Evolutionary conservation across 2,888 invertebrate genomes (phyloP), one percentile per base, ranked within the genome.

Genomic region (Iselma pallidipennis): DNA sequence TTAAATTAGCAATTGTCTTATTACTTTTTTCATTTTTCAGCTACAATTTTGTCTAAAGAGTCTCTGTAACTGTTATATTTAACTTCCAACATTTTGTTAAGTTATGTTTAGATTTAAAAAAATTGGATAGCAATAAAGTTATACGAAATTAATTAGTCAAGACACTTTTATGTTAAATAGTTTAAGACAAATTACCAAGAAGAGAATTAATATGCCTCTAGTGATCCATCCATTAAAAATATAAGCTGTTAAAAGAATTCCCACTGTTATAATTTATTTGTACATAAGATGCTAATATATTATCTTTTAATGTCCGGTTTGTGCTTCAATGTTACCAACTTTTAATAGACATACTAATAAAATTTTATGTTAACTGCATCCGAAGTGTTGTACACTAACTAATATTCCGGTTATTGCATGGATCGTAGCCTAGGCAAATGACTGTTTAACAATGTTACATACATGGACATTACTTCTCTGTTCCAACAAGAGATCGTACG

Each of bases 141-240:
- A 61, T 55, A 55, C 23, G 45, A 57, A 61, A 55, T 62, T 62
- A 58, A 62, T 62, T 62, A 62, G 51, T 55, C 51, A 21, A 33
- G 58, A 62, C 62, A 62, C 45, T 62, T 62, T 58, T 62, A 62
- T 62, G 58, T 62, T 57, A 48, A 59, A 59, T 63, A 56, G 57
- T 57, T 59, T 53, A 59, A 59, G 59, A 63, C 52, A 59, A 59
- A 63, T 59, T 59, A 57, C 55, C 49, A 49, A 49, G 56, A 49
- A 37, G 52, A 50, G 59, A 63, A 63, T 63, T 59, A 63, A 63
- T 57, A 50, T 21, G 63, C 59, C 63, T 63, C 63, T 48, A 52
- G 63, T 63, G 63, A 57, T 59, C 59, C 56, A 63, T 63, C 57
- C 56, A 63, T 63, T 59, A 63, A 57, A 62, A 59, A 59, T 59